A percentile compares a stretch with the other conserved stretches of the same genome.
phyloP scores from a whole-genome alignment of 1,140 invertebrate genomes.

The Bilobella aurantiaca region DNA sequence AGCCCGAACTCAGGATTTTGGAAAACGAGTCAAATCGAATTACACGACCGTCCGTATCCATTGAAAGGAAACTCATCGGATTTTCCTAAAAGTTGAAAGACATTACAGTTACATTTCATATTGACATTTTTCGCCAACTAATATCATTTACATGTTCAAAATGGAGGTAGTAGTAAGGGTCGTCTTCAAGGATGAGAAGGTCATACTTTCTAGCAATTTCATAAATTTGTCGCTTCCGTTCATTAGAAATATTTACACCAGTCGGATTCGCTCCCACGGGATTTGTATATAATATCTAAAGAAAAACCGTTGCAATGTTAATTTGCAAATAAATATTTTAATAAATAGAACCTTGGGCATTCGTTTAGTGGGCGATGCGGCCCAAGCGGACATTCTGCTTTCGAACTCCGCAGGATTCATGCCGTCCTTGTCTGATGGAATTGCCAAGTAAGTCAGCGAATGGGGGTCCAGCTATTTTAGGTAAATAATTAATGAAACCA shows the following conservation, averaged over 20 bases:
- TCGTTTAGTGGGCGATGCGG: constrained; percentile 13
- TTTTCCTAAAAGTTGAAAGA: constrained; percentile 41
- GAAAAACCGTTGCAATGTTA: background rate
- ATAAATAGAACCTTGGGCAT: constrained; percentile 41
- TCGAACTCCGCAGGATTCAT: constrained; percentile 38
- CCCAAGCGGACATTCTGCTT: constrained; percentile 31
- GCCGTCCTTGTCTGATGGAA: constrained; percentile 39
- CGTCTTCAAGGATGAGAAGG: constrained; percentile 68
- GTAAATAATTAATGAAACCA: constrained; percentile 14
- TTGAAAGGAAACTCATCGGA: constrained; percentile 56
- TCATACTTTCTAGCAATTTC: constrained; percentile 61
- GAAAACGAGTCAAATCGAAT: constrained; percentile 69
- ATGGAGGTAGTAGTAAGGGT: constrained; percentile 68
- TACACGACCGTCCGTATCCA: constrained; percentile 65
- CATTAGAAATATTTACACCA: constrained; percentile 53
- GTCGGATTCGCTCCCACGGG: constrained; percentile 59
- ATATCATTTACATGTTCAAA: constrained; percentile 49
- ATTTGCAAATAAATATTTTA: background rate
- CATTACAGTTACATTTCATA: background rate
- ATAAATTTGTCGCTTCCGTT: constrained; percentile 60
- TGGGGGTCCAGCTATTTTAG: constrained; percentile 41
- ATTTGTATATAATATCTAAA: constrained; percentile 49
- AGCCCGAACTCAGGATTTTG: constrained; percentile 62
- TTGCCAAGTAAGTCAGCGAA: constrained; percentile 35
- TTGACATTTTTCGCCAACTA: constrained; percentile 6